Percentiles rank a stretch among this genome's conserved stretches.
These are phyloP conservation scores for Columba guinea DNA, from an alignment of 2,797 vertebrate species.

Conservation along the genomic window DNA sequence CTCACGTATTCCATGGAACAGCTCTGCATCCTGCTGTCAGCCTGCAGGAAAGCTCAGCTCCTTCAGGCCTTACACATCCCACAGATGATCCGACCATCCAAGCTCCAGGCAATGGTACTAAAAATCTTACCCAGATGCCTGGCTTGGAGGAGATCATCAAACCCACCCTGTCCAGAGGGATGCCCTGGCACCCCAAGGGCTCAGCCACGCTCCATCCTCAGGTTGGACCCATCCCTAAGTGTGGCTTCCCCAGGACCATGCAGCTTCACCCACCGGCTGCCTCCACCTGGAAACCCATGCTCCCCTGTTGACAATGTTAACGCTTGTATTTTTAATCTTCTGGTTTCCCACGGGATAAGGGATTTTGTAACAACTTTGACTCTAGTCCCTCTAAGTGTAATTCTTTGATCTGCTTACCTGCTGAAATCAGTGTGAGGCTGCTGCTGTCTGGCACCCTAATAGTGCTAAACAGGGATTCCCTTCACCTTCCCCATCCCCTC, in stretches of 20 bases:
- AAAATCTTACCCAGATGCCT: not conserved
- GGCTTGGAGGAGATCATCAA: not conserved
- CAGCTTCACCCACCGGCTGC: not conserved
- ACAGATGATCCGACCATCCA: fast-evolving
- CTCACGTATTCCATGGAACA: not conserved
- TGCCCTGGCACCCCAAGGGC: not conserved
- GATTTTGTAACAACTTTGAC: not conserved
- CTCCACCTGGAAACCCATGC: not conserved
- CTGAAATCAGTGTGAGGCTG: not conserved
- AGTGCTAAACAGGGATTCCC: not conserved
- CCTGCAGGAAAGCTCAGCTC: not conserved
- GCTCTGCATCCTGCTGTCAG: not conserved
- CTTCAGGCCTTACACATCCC: not conserved
- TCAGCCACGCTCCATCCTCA: fast-evolving
- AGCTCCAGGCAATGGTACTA: not conserved
- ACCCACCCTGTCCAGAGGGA: fast-evolving
- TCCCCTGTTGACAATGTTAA: not conserved
- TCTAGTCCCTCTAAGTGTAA: not conserved
- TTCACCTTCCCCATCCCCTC: not conserved
- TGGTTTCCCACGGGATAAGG: not conserved
- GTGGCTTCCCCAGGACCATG: not conserved
- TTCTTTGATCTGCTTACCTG: conserved; percentile 17
- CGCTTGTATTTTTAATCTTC: not conserved
- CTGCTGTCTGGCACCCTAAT: not conserved
- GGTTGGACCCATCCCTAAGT: fast-evolving